These are phyloP conservation scores for Athrips mouffetella DNA, from an alignment of 2,888 invertebrate genomes.

Conservation along the genomic window DNA sequence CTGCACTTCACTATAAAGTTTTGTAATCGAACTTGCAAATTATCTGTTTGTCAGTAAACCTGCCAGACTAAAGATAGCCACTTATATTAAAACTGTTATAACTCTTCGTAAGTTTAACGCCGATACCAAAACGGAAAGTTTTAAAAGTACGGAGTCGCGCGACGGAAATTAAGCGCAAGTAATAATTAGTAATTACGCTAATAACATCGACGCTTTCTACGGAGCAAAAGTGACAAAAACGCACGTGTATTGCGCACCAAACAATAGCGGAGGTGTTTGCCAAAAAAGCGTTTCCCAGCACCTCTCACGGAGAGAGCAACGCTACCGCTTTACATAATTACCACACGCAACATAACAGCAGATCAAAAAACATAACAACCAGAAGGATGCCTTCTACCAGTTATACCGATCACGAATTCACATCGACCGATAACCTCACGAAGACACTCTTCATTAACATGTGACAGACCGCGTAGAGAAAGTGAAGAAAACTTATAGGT, in stretches of 20 bases:
- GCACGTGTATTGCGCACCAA: conserved; percentile 12
- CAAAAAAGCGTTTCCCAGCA: conserved; percentile 22
- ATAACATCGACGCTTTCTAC: conserved; percentile 37
- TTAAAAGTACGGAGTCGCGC: background rate
- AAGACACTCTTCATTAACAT: background rate
- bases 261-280: conserved; percentile 28
- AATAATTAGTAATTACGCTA: conserved; percentile 34
- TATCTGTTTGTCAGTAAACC: background rate
- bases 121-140: background rate
- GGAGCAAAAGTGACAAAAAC: conserved; percentile 29
- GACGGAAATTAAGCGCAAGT: conserved; percentile 20
- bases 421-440: too few species aligned
- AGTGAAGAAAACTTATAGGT: background rate
- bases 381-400: too few species aligned
- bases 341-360: background rate
- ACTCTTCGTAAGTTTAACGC: too few species aligned
- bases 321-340: conserved; percentile 12
- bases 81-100: too few species aligned
- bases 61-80: background rate
- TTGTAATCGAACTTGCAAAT: background rate
- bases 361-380: too few species aligned
- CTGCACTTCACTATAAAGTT: background rate
- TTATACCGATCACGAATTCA: too few species aligned
- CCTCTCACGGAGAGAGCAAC: conserved; percentile 15
- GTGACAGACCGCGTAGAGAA: background rate